Evolutionary conservation across 2,797 vertebrate species (phyloP), one percentile per base, ranked within the genome.

Genomic region (Brachyrhaphis roseni): DNA sequence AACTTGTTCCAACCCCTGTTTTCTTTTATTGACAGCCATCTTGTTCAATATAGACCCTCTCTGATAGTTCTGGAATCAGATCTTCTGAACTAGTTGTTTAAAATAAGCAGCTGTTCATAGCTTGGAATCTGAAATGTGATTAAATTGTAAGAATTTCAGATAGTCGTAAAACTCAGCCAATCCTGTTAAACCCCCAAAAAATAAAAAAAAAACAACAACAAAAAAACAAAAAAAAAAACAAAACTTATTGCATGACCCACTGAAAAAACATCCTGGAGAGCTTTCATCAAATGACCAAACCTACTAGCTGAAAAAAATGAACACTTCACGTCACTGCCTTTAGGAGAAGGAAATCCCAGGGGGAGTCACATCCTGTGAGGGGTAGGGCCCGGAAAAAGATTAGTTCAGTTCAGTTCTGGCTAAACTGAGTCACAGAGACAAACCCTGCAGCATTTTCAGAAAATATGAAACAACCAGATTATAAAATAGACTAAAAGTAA

Each of bases 321-420:
- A 12, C 43, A n/a, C 16, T 28, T 78, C 51, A 72, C 1, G 64
- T 75, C 46, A 75, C 83, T 87, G 90, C 92, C 88, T 90, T 71
- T 79, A 77, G 80, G 77, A 78, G 31, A 82, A 81, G 88, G 81
- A 87, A 89, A 80, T 72, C 74, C 83, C 82, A 75, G 80, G 86
- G 82, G 87, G 81, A 82, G 87, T 77, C 74, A 84, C 83, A 86
- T 90, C 90, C 90, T 90, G 86, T 18, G 11, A 47, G 88, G 84
- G 89, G 89, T 81, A 72, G 76, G 80, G 78, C 78, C 88, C 84
- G 88, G 89, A 92, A 92, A 82, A 75, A 45, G 23, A 70, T 43
- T 70, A 43, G 80, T 77, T 83, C 16, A 64, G 46, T n/a, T 41
- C 49, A 78, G 70, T 73, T 74, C 75, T 82, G 89, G 83, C 64